Base-by-base conservation (phyloP, 1,140 invertebrate species). In the Paraescarpia echinospica region DNA sequence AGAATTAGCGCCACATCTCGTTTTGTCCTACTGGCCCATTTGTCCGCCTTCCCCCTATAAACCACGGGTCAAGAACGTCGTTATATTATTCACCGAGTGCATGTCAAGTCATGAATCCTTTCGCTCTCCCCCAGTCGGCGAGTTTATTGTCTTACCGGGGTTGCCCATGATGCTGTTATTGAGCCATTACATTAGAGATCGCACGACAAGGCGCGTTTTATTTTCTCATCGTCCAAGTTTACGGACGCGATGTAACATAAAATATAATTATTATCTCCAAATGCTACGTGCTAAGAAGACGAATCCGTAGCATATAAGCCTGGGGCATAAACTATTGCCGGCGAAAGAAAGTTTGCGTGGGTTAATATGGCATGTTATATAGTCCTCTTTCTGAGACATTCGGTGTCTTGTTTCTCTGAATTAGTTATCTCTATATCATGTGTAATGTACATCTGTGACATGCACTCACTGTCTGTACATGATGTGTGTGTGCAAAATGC, bases 141-240 rank as follows among this genome's bases (percentile, higher is more conserved):
- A 77, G 59, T 77, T 77, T 77, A 77, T 27, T 77, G 27, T 77
- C 59, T 77, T 18, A 77, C 22, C 59, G 22, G 59, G 22, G 8
- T 12, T 22, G 59, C 59, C 59, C 22, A 27, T 31, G 59, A 27
- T 77, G 59, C 59, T 4, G 59, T 77, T 77, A 77, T 77, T 2
- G 14, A 31, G 12, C 59, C 59, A 77, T 77, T 77, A 77, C 59
- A 77, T 77, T 18, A 18, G 59, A 77, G 59, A 77, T 77, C 59
- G 9, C 59, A 31, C 59, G 18, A 77, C 59, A 18, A 51, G 27
- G 22, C 59, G 14, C 27, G 59, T 77, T 77, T 77, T 77, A 77
- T 77, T 77, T 77, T 77, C 59, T 77, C 59, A 77, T 77, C 59
- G 59, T 77, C 59, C 59, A 77, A 77, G 59, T 77, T 77, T 77